Base-by-base conservation (phyloP, 2,888 invertebrate genomes). In the Neoitamus cyanurus region DNA sequence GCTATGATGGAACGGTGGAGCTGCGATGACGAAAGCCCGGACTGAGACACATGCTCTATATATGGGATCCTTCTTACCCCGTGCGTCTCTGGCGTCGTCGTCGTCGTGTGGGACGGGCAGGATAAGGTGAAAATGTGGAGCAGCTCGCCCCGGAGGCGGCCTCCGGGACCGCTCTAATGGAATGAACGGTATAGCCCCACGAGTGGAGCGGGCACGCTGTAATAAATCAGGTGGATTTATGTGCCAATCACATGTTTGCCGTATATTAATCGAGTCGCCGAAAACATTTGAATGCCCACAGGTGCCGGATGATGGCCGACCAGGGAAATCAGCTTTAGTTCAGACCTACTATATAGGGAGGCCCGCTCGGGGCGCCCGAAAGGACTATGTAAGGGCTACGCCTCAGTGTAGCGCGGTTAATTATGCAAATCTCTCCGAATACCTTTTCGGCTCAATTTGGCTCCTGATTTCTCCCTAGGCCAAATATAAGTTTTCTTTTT, bases 181-280 rank as follows among this genome's bases (percentile, higher is more conserved):
- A 80, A 68, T 58, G 58, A 58, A 68, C 34, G 30, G 58, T 3
- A 58, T n/a, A 34, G 11, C 42, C 34, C 28, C 68, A 5, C 15
- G 15, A 20, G 70, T 28, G 28, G 42, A 78, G 30, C 68, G 42
- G 58, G 68, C 68, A 42, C 82, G 70, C 34, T 34, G 28, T 36
- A 83, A 83, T 85, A 83, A 85, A 85, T 85, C 83, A 85, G 68
- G 83, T 85, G 83, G 83, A 83, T 85, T 83, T 85, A 85, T 85
- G 83, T 83, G 83, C 83, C 85, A 85, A 85, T 85, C 85, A 85
- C 83, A 83, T 84, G 84, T 82, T 80, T 48, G 70, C 28, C 11
- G 80, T 70, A 48, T 82, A 84, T 84, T 84, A 85, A 15, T 30
- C 83, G 68, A 48, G 31, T 68, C 75, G 83, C 82, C 69, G 58